Evolutionary conservation across 2,888 invertebrate species (phyloP), one percentile per base, ranked within the genome.

Genomic region (Agrochola litura): DNA sequence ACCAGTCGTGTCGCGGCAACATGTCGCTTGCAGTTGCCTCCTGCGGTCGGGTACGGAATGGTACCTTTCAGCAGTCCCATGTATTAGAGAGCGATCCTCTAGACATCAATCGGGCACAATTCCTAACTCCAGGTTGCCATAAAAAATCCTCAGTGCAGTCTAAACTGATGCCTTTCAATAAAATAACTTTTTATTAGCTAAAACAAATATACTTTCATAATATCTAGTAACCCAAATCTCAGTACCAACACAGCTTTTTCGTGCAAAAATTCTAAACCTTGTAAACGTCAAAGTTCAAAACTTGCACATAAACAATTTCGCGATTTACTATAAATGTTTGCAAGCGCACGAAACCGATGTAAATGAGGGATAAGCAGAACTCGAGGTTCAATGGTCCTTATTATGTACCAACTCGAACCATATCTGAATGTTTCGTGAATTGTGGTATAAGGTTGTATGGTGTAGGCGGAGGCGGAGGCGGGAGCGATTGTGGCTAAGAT

Each of bases 311-410:
- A 84, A 84, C 60, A 56, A 79, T 79, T 67, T 69, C 49, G 16
- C 46, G 64, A 75, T 60, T 70, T 67, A 30, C 66, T 70, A 30
- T 30, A 66, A 83, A 61, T 69, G 43, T 66, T 74, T 65, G 58
- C 37, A 37, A 86, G 86, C 63, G 52, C 84, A 86, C 86, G 87
- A 84, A 75, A 72, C 54, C 52, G 70, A 84, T 84, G 74, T 49
- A 61, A 79, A 84, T 84, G 25, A 75, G 58, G 73, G 77, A 81
- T 84, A 87, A 84, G 72, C 84, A 73, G 86, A 41, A 49, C 73
- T 83, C 16, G 22, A 52, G 49, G 83, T 86, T 79, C 86, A 83
- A 56, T 72, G 83, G 16, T 64, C 67, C 6, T 49, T 75, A 64
- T n/a, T 82, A 67, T 71, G 72, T 86, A 86, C 61, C 72, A 73